These are phyloP conservation scores for Cetoscarus ocellatus DNA, from an alignment of 2,797 vertebrate genomes.

Conservation along the genomic window DNA sequence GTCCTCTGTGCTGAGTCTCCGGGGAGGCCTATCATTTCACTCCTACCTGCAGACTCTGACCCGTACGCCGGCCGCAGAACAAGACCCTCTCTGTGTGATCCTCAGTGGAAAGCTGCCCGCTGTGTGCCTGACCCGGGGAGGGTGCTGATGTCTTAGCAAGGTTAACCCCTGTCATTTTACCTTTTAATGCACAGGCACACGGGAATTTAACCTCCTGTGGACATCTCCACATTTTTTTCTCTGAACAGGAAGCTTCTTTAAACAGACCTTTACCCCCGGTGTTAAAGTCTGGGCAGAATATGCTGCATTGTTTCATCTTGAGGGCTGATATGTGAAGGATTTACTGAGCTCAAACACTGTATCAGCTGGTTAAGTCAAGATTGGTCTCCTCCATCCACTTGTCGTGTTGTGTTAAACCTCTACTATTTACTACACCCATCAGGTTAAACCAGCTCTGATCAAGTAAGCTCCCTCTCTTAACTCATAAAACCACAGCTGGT, in stretches of 20 bases:
- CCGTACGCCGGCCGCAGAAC: constrained; percentile 65
- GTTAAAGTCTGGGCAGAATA: constrained; percentile 2
- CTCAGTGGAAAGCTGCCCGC: constrained; percentile 55
- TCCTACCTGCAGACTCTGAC: constrained; percentile 71
- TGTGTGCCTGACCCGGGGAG: constrained; percentile 69
- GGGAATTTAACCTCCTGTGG: constrained; percentile 55
- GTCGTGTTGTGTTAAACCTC: constrained; percentile 13
- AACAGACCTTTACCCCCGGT: background rate
- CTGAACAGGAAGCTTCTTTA: constrained; percentile 15
- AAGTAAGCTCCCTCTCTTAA: background rate
- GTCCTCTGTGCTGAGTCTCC: constrained; percentile 77
- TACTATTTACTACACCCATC: background rate
- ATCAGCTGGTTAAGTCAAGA: background rate
- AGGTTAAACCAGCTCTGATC: constrained; percentile 11
- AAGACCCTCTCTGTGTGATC: constrained; percentile 76
- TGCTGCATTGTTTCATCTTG: background rate
- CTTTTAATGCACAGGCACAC: constrained; percentile 54
- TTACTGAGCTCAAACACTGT: background rate
- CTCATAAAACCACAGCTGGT: background rate
- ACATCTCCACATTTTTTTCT: constrained; percentile 25
- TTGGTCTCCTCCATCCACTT: background rate
- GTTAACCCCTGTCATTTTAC: constrained; percentile 69
- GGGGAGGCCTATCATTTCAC: constrained; percentile 73
- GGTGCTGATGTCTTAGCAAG: constrained; percentile 52
- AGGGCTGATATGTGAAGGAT: background rate